phyloP scores from a whole-genome alignment of 2,888 invertebrate species.

The Nemurella pictetii region DNA sequence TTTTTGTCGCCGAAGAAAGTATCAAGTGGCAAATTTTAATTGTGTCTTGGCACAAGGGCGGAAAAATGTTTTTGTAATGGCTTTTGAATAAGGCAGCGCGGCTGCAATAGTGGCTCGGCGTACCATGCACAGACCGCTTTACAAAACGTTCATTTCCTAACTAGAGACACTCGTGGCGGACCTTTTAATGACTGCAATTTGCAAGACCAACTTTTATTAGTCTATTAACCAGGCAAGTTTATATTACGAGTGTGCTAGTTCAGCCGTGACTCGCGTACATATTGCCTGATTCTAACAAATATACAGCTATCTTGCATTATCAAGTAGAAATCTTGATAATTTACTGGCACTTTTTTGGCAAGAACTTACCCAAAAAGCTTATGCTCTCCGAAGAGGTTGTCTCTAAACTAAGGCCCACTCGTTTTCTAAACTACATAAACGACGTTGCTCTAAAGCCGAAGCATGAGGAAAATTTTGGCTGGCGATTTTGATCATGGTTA shows the following conservation, averaged over 20 bases:
- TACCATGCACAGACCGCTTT: conserved; percentile 25
- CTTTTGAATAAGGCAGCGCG: conserved; percentile 26
- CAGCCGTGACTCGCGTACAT: conserved; percentile 36
- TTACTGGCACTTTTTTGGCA: conserved; percentile 2
- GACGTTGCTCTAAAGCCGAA: neutral
- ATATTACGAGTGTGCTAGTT: conserved; percentile 33
- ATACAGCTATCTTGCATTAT: conserved; percentile 25
- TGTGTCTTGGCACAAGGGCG: neutral
- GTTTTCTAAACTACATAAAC: neutral
- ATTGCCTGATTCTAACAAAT: conserved; percentile 33
- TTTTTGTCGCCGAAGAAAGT: neutral
- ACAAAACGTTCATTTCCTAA: conserved; percentile 17
- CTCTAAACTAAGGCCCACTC: neutral
- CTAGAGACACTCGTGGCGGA: conserved; percentile 29
- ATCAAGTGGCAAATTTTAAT: neutral
- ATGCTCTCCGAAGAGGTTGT: neutral
- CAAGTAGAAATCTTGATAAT: conserved; percentile 4
- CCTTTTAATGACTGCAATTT: conserved; percentile 40
- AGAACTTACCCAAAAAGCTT: conserved; percentile 7
- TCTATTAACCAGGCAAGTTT: conserved; percentile 40
- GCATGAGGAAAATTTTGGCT: neutral
- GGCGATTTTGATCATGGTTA: neutral
- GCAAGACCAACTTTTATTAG: conserved; percentile 41
- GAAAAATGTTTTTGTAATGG: conserved; percentile 19
- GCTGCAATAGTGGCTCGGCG: neutral